Conservation (phyloP, 2,113 vertebrate genomes). For the Carlito syrichta region DNA sequence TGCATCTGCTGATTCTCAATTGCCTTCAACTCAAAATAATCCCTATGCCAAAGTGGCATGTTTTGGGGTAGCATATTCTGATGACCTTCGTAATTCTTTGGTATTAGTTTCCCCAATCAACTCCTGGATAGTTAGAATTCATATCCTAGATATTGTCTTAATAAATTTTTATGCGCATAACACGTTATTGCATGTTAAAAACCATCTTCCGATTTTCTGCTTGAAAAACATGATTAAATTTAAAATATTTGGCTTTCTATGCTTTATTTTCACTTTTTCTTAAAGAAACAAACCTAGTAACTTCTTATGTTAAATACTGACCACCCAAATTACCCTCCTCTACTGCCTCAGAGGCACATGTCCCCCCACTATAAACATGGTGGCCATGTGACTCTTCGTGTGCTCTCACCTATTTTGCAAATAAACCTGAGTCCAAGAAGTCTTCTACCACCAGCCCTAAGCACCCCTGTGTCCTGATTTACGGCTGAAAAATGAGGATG, state of each 20-base stretch:
- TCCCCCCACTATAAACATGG: not conserved
- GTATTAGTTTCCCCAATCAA: not conserved
- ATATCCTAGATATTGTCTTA: not conserved
- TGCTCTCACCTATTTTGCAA: not conserved
- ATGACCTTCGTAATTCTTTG: not conserved
- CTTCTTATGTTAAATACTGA: not conserved
- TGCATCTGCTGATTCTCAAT: too few relatives aligned
- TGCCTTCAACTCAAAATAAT: too few relatives aligned
- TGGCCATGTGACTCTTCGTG: not conserved
- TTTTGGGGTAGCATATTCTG: too few relatives aligned
- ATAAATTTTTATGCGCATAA: not conserved
- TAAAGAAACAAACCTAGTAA: not conserved
- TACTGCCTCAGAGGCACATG: not conserved
- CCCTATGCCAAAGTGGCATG: too few relatives aligned
- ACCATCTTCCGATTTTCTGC: not conserved
- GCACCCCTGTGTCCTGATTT: not conserved
- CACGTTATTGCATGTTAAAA: not conserved
- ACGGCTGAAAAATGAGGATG: not conserved
- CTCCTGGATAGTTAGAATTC: not conserved
- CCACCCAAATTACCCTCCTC: not conserved
- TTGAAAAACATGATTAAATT: not conserved
- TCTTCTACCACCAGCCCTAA: not conserved
- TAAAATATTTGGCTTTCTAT: not conserved
- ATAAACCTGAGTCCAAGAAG: not conserved
- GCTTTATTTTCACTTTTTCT: not conserved